A percentile compares a stretch with the other conserved stretches of the same genome.
These are phyloP conservation scores for Nyctibius grandis DNA, from an alignment of 2,797 vertebrate species.

Conservation along the genomic window DNA sequence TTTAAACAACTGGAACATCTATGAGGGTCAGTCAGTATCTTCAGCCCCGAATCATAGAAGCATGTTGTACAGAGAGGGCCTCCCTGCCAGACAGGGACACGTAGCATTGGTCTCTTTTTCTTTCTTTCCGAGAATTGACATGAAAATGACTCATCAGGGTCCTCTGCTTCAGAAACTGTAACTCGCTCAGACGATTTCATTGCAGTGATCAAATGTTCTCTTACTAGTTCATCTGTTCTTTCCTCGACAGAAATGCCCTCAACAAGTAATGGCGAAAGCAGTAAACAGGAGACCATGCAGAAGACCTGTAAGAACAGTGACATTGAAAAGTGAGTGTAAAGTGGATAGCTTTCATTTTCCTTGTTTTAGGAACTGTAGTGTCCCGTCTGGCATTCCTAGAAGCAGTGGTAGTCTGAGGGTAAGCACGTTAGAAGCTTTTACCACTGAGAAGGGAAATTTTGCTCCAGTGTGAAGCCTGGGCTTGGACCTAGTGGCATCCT, in stretches of 20 bases:
- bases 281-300: constrained; percentile 91
- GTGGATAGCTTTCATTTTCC: not conserved
- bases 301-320: constrained; percentile 89
- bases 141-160: not conserved
- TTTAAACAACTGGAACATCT: not conserved
- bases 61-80: not conserved
- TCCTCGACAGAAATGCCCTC: constrained; percentile 92
- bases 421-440: not conserved
- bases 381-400: not conserved
- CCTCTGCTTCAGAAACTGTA: not conserved
- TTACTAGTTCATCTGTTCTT: constrained; percentile 7
- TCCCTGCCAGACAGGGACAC: not conserved
- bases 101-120: not conserved
- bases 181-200: not conserved
- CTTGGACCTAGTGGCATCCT: not conserved
- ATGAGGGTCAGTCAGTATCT: not conserved
- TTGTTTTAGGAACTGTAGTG: not conserved
- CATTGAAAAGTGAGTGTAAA: constrained; percentile 93
- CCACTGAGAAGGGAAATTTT: not conserved
- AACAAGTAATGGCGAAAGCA: constrained; percentile 96
- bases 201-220: not conserved
- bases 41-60: not conserved
- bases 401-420: not conserved
- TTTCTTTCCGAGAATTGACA: not conserved
- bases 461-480: not conserved